Percentiles rank a stretch among this genome's conserved stretches.
phyloP scores from a whole-genome alignment of 2,113 vertebrate genomes.

The Recurvirostra avosetta region DNA sequence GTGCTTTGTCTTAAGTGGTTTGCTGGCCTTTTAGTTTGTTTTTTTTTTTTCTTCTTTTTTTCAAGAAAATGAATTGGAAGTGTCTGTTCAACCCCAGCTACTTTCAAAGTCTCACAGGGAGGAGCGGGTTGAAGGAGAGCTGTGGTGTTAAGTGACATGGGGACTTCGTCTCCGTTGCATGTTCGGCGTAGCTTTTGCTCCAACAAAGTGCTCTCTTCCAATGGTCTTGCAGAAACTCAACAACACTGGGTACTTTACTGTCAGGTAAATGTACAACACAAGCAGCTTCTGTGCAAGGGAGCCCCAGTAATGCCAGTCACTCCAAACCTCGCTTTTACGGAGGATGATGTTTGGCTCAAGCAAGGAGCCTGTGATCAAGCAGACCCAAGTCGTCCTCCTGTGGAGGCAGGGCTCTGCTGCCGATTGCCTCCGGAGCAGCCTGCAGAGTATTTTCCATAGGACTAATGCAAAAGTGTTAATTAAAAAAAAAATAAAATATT shows the following conservation, averaged over 20 bases:
- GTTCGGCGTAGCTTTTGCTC: not conserved
- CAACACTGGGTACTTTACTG: not conserved
- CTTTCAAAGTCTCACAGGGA: not conserved
- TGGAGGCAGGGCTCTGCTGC: not conserved
- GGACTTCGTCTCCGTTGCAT: not conserved
- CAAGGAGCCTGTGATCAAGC: not conserved
- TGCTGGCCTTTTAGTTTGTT: not conserved
- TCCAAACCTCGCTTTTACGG: not conserved
- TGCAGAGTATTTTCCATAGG: not conserved
- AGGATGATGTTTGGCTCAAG: not conserved
- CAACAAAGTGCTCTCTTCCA: not conserved
- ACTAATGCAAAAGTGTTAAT: not conserved
- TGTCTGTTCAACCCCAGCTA: not conserved
- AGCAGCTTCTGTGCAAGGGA: not conserved
- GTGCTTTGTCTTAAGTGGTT: not conserved
- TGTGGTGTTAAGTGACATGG: not conserved
- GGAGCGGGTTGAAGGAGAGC: not conserved
- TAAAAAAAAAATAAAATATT: not conserved
- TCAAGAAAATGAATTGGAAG: not conserved
- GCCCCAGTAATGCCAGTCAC: not conserved
- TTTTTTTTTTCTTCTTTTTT: not conserved
- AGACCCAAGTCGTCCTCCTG: rapidly evolving
- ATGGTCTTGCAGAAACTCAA: not conserved
- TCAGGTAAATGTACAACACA: not conserved
- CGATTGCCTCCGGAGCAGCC: not conserved